These are phyloP conservation scores for Syrrhaptes paradoxus DNA, from an alignment of 2,113 vertebrate genomes.

Conservation along the genomic window DNA sequence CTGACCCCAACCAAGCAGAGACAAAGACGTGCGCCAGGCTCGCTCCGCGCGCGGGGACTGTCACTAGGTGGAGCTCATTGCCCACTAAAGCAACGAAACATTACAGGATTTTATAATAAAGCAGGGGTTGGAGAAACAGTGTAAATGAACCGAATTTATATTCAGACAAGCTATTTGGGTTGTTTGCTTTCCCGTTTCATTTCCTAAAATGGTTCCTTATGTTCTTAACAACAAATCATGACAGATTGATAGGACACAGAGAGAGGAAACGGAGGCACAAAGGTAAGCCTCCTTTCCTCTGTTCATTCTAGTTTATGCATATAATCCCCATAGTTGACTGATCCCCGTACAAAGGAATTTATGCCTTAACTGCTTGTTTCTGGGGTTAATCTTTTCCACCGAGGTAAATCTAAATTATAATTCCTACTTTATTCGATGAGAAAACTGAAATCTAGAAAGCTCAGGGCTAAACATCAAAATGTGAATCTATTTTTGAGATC, in stretches of 20 bases:
- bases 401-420: not conserved
- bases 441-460: not conserved
- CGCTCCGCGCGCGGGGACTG: rapidly evolving
- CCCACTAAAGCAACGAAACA: not conserved
- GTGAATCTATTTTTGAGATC: not conserved
- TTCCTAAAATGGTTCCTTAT: not conserved
- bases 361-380: not conserved
- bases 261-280: not conserved
- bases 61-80: slow-evolving; percentile 64
- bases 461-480: not conserved
- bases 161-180: not conserved
- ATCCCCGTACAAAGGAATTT: not conserved
- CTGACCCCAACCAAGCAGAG: not conserved
- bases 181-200: not conserved
- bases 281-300: not conserved
- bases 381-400: not conserved
- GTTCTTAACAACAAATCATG: not conserved
- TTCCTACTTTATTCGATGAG: not conserved
- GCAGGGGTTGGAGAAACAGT: not conserved
- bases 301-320: not conserved
- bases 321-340: not conserved
- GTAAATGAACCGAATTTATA: not conserved
- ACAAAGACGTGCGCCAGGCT: rapidly evolving
- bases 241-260: not conserved
- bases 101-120: not conserved